Evolutionary conservation across 2,888 invertebrate genomes (phyloP), one percentile per base, ranked within the genome.

Genomic region (Dynastes tityus): DNA sequence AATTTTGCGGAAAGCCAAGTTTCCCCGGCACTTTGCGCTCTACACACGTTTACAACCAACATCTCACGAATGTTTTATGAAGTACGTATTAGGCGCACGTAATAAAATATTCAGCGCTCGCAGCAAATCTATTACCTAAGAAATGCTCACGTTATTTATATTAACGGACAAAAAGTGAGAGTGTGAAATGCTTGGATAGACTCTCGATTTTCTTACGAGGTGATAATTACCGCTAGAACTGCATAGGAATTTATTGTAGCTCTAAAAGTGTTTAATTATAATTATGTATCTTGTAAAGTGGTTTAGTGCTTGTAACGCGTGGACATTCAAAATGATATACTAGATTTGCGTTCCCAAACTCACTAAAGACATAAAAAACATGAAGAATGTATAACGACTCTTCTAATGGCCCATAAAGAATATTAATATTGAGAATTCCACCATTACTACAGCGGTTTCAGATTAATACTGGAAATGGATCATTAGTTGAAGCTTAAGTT

Each of bases 191-290:
- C 70, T 53, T 49, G 16, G 32, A 70, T 53, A 13, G 58, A 58
- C 58, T 71, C 71, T 71, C 40, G 71, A 71, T 71, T 58, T 71
- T 37, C 71, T 71, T 71, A 55, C 11, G 71, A 71, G 55, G 71
- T 37, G 71, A 71, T 71, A 71, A 71, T 58, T 71, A 53, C 71
- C 32, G 53, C 58, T 71, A 58, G 37, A 71, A 55, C 22, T 58
- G 71, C 53, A 40, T 32, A 29, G 16, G 16, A 71, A 71, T 71
- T 71, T 71, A 55, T 55, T 55, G 32, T 55, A 16, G 71, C 55
- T 16, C 55, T 22, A 16, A 68, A 68, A 49, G 11, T 27, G 40
- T 58, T 37, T 55, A 71, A 71, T 71, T 71, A 71, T 58, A 71
- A 71, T 71, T 58, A 71, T 58, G 40, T 22, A 58, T 61, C 29